Evolutionary conservation across 2,113 vertebrate genomes (phyloP).

Genomic region (Colossoma macropomum): DNA sequence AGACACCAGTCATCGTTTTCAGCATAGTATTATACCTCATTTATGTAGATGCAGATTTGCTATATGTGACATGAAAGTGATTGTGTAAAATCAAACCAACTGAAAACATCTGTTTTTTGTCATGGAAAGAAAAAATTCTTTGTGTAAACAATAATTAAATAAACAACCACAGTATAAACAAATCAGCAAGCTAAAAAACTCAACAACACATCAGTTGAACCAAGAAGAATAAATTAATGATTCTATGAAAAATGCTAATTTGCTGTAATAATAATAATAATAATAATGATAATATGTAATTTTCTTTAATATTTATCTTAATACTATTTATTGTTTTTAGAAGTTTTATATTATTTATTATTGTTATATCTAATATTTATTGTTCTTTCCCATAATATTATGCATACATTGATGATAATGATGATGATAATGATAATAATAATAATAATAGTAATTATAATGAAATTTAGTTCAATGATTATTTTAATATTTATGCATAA

Average conservation of each 20-base stretch:
- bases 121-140: not conserved
- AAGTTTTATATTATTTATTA: too few relatives aligned
- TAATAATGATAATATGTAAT: not conserved
- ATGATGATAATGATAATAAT: too few relatives aligned
- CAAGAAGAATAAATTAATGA: too few relatives aligned
- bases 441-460: too few relatives aligned
- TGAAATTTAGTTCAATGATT: too few relatives aligned
- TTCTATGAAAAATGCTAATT: too few relatives aligned
- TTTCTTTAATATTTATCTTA: not conserved
- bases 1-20: constrained; percentile 55
- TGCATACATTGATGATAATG: too few relatives aligned
- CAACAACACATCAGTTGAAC: not conserved
- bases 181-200: not conserved
- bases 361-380: not conserved
- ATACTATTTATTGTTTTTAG: too few relatives aligned
- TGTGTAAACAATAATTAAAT: not conserved
- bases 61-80: not conserved
- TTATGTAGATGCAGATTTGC: not conserved
- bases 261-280: too few relatives aligned
- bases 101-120: not conserved
- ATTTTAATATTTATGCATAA: too few relatives aligned
- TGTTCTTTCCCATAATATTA: too few relatives aligned
- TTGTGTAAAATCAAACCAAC: not conserved
- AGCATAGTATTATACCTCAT: constrained; percentile 22
- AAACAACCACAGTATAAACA: not conserved